These are phyloP conservation scores for Urocyon cinereoargenteus DNA, from an alignment of 2,797 vertebrate species.

Conservation along the genomic window DNA sequence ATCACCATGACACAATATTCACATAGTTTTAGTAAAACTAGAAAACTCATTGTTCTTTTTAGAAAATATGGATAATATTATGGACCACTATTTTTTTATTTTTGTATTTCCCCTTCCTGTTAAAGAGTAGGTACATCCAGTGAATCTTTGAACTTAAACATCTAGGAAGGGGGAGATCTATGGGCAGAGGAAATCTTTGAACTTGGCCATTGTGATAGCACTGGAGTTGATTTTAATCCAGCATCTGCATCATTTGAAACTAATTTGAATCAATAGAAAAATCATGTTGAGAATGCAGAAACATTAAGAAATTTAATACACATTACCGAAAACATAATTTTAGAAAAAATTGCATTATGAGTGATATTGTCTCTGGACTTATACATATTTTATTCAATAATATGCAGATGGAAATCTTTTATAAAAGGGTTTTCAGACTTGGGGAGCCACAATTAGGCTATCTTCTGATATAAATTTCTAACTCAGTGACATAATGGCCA, in stretches of 20 bases:
- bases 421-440: background rate
- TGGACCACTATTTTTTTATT: background rate
- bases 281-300: background rate
- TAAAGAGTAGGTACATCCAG: background rate
- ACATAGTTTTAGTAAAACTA: background rate
- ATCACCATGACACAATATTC: background rate
- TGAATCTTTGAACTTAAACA: background rate
- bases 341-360: background rate
- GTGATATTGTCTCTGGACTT: background rate
- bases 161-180: background rate
- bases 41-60: background rate
- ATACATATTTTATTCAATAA: constrained; percentile 26
- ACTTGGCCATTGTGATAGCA: background rate
- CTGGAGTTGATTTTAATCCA: background rate
- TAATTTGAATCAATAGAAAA: background rate
- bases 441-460: background rate
- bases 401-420: constrained; percentile 9
- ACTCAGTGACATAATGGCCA: background rate
- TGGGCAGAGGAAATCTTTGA: background rate
- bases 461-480: background rate
- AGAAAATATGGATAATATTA: background rate
- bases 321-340: constrained; percentile 58
- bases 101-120: background rate
- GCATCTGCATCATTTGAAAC: background rate
- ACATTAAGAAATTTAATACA: constrained; percentile 48